Percentiles rank a stretch among this genome's conserved stretches.
These are phyloP conservation scores for Callyntrura guangdongensis DNA, from an alignment of 2,888 invertebrate species.

Conservation along the genomic window DNA sequence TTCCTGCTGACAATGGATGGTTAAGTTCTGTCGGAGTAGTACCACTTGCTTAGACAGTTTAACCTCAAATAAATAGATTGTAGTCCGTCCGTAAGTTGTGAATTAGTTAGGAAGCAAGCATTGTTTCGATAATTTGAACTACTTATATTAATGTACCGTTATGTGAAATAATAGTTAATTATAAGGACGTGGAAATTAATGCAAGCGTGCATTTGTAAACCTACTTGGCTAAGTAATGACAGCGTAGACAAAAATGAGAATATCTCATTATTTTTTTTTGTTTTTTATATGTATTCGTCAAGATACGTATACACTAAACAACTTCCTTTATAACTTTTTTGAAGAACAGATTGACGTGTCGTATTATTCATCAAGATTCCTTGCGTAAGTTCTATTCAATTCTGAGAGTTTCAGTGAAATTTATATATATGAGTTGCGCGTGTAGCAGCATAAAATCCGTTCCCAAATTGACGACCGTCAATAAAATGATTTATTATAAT, in stretches of 20 bases:
- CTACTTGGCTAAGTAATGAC: not conserved
- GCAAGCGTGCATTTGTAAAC: not conserved
- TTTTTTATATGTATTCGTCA: not conserved
- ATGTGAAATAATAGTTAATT: not conserved
- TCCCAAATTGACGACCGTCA: conserved; percentile 1
- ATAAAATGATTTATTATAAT: not conserved
- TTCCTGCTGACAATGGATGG: not conserved
- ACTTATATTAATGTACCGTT: not conserved
- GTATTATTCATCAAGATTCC: not conserved
- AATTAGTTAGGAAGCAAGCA: not conserved
- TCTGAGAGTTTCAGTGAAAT: not conserved
- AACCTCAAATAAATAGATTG: not conserved
- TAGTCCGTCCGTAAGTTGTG: not conserved
- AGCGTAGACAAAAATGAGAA: not conserved
- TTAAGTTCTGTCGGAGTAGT: not conserved
- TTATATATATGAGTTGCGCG: not conserved
- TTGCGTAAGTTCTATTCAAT: not conserved
- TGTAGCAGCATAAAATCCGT: conserved; percentile 15
- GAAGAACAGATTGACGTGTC: not conserved
- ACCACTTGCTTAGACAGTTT: not conserved
- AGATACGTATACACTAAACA: not conserved
- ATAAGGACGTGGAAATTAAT: not conserved
- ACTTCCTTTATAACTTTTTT: not conserved
- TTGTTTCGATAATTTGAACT: conserved; percentile 4
- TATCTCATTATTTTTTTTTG: not conserved